Evolutionary conservation across 1,140 invertebrate genomes (phyloP), one percentile per base, ranked within the genome.

Genomic region (Forficula auricularia): DNA sequence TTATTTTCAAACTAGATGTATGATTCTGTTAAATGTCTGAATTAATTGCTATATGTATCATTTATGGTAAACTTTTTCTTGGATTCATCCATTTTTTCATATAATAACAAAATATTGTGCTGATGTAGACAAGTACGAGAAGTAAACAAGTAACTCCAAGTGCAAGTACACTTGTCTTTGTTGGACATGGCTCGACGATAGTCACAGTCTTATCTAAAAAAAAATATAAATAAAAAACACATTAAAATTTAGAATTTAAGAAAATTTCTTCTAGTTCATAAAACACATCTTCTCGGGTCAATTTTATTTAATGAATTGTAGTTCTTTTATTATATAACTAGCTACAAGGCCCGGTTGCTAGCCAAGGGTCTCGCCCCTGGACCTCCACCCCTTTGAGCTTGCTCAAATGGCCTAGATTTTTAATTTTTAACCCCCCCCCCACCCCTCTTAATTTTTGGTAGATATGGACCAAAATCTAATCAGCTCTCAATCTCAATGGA

Each of bases 61-160:
- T 47, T 72, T 72, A 82, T 54, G 77, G 72, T 66, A 83, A 71
- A 57, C 79, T 76, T 61, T 87, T 87, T 44, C 75, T 70, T 14
- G 82, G 82, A 49, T 75, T 70, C 58, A 86, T 68, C 82, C 83
- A 89, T 58, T 86, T 86, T 57, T 82, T 83, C 78, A 86, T 85
- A 66, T 83, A 85, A 63, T 87, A 87, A 59, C 79, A 85, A 67
- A 86, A 86, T 48, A 88, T 70, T 18, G 83, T 89, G 41, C 78
- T 81, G 52, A 87, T 75, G 63, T 94, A 92, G 13, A 92, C 72
- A n/a, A 92, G 70, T 31, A 90, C 73, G 44, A 94, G 67, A 30
- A 92, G 69, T 31, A 83, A 85, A 58, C 86, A 90, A 33, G 85
- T 88, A 1, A 92, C 82, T 40, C 82, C 82, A 34, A 94, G 62